Percentiles rank a stretch among this genome's conserved stretches.
These are phyloP conservation scores for Sebastes baramenuke DNA, from an alignment of 2,797 vertebrate genomes.

Conservation along the genomic window DNA sequence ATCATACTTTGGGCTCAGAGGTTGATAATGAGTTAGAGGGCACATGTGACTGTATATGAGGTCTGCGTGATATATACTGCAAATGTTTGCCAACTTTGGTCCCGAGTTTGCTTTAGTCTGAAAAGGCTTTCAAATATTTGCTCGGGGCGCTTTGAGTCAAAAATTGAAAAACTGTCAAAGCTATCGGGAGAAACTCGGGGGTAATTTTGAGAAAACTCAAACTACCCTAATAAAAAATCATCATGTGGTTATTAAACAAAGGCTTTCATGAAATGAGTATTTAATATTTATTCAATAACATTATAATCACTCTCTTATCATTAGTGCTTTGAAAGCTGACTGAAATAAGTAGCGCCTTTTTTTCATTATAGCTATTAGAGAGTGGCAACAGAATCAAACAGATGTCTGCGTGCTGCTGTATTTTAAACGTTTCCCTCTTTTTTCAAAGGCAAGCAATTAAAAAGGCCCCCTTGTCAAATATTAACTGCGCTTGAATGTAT, in stretches of 20 bases:
- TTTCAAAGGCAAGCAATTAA: conserved; percentile 61
- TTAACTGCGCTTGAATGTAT: conserved; percentile 60
- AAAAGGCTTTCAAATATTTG: conserved; percentile 72
- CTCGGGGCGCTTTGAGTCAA: conserved; percentile 60
- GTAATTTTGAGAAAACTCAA: conserved; percentile 44
- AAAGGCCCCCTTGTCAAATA: conserved; percentile 57
- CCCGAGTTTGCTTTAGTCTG: conserved; percentile 65
- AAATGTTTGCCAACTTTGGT: conserved; percentile 73
- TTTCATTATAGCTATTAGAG: conserved; percentile 41
- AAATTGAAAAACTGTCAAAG: conserved; percentile 68
- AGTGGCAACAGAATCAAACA: conserved; percentile 53
- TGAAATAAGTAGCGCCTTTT: conserved; percentile 38
- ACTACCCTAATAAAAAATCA: conserved; percentile 43
- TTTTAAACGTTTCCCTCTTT: conserved; percentile 41
- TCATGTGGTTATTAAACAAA: conserved; percentile 51
- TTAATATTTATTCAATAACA: conserved; percentile 53
- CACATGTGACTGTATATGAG: conserved; percentile 56
- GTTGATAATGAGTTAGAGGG: conserved; percentile 70
- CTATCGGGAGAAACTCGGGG: conserved; percentile 26
- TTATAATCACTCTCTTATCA: conserved; percentile 51
- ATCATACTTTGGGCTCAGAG: conserved; percentile 69
- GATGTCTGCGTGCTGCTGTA: conserved; percentile 30
- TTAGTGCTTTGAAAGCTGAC: conserved; percentile 45
- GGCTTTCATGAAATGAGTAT: conserved; percentile 46
- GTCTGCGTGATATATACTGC: conserved; percentile 58